These are phyloP conservation scores for Melinopterus prodromus DNA, from an alignment of 2,888 invertebrate species.

Conservation along the genomic window DNA sequence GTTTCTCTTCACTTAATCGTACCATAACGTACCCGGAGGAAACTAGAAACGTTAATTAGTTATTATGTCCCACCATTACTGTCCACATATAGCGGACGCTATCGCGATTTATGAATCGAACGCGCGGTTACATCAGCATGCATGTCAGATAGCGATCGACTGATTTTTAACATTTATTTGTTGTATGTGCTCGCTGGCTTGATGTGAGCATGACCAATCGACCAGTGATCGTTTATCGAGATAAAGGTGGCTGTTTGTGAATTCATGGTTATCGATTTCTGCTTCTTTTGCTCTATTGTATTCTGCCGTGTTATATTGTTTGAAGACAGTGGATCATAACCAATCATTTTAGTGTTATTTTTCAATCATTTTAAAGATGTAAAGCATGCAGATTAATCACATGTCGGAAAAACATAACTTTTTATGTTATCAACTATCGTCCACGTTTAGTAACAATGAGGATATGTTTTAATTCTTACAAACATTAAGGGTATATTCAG, in stretches of 20 bases:
- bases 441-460: too few species aligned
- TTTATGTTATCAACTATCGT: too few species aligned
- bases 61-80: conserved; percentile 4
- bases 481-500: too few species aligned
- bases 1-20: conserved; percentile 4
- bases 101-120: neutral
- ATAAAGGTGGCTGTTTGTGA: neutral
- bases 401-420: too few species aligned
- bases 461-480: too few species aligned
- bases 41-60: neutral
- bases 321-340: neutral
- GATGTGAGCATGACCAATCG: neutral
- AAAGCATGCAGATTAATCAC: too few species aligned
- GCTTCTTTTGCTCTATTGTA: neutral
- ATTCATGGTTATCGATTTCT: conserved; percentile 16
- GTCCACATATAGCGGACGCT: neutral
- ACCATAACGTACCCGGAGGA: conserved; percentile 4
- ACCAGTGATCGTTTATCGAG: neutral
- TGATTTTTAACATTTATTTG: conserved; percentile 4
- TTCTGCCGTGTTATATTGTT: neutral
- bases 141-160: neutral
- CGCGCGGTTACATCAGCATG: neutral
- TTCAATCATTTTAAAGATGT: too few species aligned
- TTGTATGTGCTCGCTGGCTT: neutral
- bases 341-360: too few species aligned